phyloP scores from a whole-genome alignment of 2,797 vertebrate species.

The Coccyzus lansbergi region DNA sequence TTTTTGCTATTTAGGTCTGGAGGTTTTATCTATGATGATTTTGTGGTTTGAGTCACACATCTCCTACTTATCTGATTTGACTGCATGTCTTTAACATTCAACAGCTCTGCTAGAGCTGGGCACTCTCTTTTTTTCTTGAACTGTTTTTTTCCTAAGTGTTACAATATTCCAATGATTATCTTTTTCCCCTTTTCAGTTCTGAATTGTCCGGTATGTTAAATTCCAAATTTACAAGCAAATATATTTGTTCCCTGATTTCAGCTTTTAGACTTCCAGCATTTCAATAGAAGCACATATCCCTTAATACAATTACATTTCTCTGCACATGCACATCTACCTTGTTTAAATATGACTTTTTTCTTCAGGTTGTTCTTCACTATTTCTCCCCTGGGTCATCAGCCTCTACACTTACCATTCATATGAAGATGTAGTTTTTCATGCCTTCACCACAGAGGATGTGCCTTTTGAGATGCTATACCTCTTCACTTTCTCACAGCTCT shows the following conservation, averaged over 20 bases:
- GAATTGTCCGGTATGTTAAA: neutral
- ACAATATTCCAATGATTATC: neutral
- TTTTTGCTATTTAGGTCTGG: neutral
- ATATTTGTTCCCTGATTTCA: neutral
- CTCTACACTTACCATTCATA: neutral
- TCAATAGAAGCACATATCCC: neutral
- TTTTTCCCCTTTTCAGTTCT: neutral
- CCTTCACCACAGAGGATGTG: neutral
- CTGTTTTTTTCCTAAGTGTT: neutral
- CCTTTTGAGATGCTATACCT: neutral
- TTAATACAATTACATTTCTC: neutral
- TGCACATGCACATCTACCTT: neutral
- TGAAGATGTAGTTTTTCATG: neutral
- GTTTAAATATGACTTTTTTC: neutral
- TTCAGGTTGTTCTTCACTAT: neutral
- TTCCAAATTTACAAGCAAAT: neutral
- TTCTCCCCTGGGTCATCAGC: neutral
- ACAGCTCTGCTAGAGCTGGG: neutral
- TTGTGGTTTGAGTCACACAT: neutral
- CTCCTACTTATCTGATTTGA: neutral
- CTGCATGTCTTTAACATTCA: neutral
- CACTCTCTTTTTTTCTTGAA: neutral
- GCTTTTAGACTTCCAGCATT: neutral
- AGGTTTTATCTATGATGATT: neutral
- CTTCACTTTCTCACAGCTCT: neutral